Conservation (phyloP, 1,140 invertebrate species). For the Pantala flavescens region DNA sequence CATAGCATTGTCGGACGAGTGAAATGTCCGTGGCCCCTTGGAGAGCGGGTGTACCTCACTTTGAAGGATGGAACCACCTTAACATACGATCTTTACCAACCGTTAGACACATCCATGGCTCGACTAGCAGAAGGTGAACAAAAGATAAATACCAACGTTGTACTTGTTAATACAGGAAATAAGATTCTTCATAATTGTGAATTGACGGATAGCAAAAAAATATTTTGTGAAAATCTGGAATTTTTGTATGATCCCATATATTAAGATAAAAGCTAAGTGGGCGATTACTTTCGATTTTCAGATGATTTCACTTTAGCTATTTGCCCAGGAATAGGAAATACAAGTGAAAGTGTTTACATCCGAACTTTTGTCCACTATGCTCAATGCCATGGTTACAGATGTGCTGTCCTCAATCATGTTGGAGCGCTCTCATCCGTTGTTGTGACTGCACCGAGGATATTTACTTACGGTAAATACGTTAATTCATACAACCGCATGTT, state of each 20-base stretch:
- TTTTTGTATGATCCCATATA: too few relatives aligned
- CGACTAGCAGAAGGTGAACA: conserved; percentile 8
- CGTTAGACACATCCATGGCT: conserved; percentile 44
- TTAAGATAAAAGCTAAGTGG: too few relatives aligned
- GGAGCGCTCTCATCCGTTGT: conserved; percentile 75
- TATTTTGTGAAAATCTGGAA: too few relatives aligned
- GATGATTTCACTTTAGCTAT: conserved; percentile 81
- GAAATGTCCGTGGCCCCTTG: conserved; percentile 73
- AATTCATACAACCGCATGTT: not conserved
- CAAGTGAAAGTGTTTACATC: conserved; percentile 85
- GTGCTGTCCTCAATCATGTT: conserved; percentile 88
- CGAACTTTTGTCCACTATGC: conserved; percentile 83
- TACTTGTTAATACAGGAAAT: too few relatives aligned
- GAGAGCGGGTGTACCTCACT: conserved; percentile 59
- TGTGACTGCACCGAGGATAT: conserved; percentile 76
- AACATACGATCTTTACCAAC: conserved; percentile 86
- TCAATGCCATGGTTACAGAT: conserved; percentile 78
- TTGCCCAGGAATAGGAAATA: conserved; percentile 87
- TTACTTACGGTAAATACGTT: conserved; percentile 68
- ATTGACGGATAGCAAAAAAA: too few relatives aligned
- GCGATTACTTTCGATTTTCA: conserved; percentile 34
- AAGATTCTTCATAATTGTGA: too few relatives aligned
- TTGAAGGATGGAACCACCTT: conserved; percentile 75
- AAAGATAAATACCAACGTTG: too few relatives aligned
- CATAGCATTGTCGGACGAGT: conserved; percentile 82